Evolutionary conservation across 1,140 invertebrate species (phyloP), one percentile per base, ranked within the genome.

Genomic region (Homalodisca vitripennis): DNA sequence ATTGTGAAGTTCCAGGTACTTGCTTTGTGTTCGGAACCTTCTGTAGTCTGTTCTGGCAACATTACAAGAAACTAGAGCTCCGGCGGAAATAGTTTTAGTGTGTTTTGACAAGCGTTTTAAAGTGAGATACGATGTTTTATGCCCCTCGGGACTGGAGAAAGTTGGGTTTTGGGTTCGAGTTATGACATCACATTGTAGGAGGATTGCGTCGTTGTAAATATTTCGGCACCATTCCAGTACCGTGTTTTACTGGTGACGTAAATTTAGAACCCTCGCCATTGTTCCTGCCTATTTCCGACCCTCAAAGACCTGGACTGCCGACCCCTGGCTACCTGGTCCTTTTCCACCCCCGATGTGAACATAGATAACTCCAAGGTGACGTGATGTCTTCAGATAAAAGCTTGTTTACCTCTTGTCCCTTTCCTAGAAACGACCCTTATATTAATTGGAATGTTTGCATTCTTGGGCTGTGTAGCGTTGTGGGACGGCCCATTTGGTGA

Each of bases 401-500:
- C 55, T 22, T 10, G 55, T 29, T 60, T 60, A 60, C 55, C 3
- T 30, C 55, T 26, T 60, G 55, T 60, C 26, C 55, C 29, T 27
- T 60, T 60, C 55, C n/a, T n/a, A 27, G 55, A 60, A 60, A 60
- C 55, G 55, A 60, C 55, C 55, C 55, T 24, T 27, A 60, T 27
- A 60, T 60, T 60, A 60, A 60, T 60, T 27, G 55, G 55, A 60
- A 60, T 60, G 55, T 60, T 29, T 29, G 26, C 3, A 26, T 60
- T 6, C 48, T 20, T 20, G 13, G 22, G 48, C 48, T 24, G 12
- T 41, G 48, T 53, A 27, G 29, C 55, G 10, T 24, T 30, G 6
- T 24, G 55, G 27, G 24, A 60, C 22, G 24, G 14, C 55, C 55
- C 55, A 51, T 51, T 51, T 51, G 48, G 3, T 51, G 48, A 17